Evolutionary conservation across 2,113 vertebrate species (phyloP), one percentile per base, ranked within the genome.

Genomic region (Dinomys branickii): DNA sequence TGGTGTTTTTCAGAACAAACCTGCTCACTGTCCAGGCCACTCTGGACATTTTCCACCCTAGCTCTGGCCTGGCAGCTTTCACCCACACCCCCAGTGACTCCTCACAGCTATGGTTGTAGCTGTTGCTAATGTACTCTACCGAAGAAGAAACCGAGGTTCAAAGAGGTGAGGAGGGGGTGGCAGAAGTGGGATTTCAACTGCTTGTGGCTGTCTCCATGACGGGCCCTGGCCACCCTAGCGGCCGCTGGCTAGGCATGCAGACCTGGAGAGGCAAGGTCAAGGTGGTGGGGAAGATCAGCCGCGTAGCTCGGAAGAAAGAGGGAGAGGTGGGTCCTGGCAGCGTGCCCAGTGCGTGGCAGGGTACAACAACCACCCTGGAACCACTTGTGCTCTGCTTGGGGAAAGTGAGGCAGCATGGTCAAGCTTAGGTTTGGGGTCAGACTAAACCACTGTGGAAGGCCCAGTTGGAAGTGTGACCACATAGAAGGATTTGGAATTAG

Each of bases 231-330:
- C 75, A 44, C 41, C 44, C 10, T 35, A 0, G 58, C 12, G 1
- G 33, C 24, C 20, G 26, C 14, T 22, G 35, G 67, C 12, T 41
- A 59, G 78, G 52, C 61, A 54, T 1, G 11, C 54, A 38, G n/a
- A 71, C 20, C 50, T 12, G 16, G 71, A 22, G 30, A n/a, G 75
- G 56, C 50, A 33, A 6, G 19, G n/a, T 17, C 59, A 28, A 56
- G n/a, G n/a, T 4, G 17, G 35, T 4, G 0, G 0, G 0, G 73
- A 11, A 50, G 54, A 92, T 90, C 81, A 95, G 19, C 50, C 0
- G 0, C 19, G n/a, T 2, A 75, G 8, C 1, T 94, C 65, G 47
- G 47, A 89, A 26, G 84, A 0, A 30, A 2, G 24, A 47, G n/a
- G 20, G 10, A 6, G 16, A 58, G 44, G n/a, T 6, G 1, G 47